Evolutionary conservation across 2,888 invertebrate species (phyloP), one percentile per base, ranked within the genome.

Genomic region (Patella depressa): DNA sequence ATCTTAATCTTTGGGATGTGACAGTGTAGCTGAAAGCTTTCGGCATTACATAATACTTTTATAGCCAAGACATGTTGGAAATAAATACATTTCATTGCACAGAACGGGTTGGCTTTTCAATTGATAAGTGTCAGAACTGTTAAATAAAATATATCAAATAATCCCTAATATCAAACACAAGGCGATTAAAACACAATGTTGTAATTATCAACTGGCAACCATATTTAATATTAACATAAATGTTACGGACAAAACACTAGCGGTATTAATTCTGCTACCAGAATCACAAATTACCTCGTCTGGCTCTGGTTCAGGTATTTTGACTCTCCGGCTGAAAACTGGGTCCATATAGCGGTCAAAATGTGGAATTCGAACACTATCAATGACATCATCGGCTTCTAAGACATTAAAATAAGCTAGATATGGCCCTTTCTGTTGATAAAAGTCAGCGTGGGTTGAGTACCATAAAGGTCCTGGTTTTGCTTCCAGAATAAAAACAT

Each of bases 231-330:
- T 45, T 45, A 45, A 45, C 9, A 45, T 45, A 45, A 45, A 45
- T 45, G 45, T 45, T 45, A 45, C 45, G 9, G 45, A 45, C 9
- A 45, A 45, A 0, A 45, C 45, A 45, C 95, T 96, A 91, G 93
- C 96, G 84, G 96, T 96, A 92, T 95, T 95, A 3, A 96, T 96
- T 90, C 95, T 97, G 89, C 94, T 96, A 89, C 93, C 96, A 85
- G 96, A 96, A 91, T 93, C 97, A 83, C 96, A 96, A 91, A 96
- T 96, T 76, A 95, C 96, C 87, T 95, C 95, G 78, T 93, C 96
- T 71, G 94, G 97, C 82, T 94, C 95, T 84, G 96, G 96, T 95
- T 96, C 96, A 86, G 97, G 97, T 91, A 95, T 96, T 87, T 55
- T 34, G 15, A 78, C 75, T 45, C 80, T 71, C 69, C 45, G 77